Evolutionary conservation across 2,888 invertebrate species (phyloP), one percentile per base, ranked within the genome.

Genomic region (Cyrtodaria siliqua): DNA sequence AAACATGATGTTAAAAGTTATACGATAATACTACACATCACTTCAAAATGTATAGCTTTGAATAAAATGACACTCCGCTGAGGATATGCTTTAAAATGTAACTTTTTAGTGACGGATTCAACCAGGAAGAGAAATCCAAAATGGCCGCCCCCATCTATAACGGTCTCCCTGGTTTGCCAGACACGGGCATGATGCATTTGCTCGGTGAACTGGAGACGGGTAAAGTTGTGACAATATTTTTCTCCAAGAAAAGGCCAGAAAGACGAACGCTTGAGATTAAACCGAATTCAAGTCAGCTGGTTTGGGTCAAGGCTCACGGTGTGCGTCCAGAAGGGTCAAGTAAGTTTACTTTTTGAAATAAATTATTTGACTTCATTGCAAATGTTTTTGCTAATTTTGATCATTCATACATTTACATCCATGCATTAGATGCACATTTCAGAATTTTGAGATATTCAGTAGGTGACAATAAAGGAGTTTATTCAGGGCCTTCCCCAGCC

Each of bases 221-320:
- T 16, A 80, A 89, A 1, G 95, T 96, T 56, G 96, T 98, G 38
- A 95, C 96, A 0, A 97, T 97, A 91, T 96, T 97, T 91, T 97
- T 96, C 87, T 95, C 96, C 76, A 95, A 97, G 82, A 97, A 96
- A 91, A 95, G 96, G 66, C 96, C 97, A 0, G 98, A 99, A 91
- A 95, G 96, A 64, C 96, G 97, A 87, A 96, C 96, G 8, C 94
- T 98, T 47, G 95, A 96, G 87, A 96, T 99, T 52, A 95, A 97
- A 71, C 95, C 98, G 57, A 98, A 98, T 93, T 98, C 98, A 0
- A 95, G 97, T 88, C 98, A 98, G 93, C 94, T 98, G 64, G 95
- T 96, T 47, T 95, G 95, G 95, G 94, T 94, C 6, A 93, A 94
- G 68, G 86, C 83, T 20, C 87, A 87, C 55, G 85, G 86, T 12